Evolutionary conservation across 2,888 invertebrate genomes (phyloP).

Genomic region (Adela reaumurella): DNA sequence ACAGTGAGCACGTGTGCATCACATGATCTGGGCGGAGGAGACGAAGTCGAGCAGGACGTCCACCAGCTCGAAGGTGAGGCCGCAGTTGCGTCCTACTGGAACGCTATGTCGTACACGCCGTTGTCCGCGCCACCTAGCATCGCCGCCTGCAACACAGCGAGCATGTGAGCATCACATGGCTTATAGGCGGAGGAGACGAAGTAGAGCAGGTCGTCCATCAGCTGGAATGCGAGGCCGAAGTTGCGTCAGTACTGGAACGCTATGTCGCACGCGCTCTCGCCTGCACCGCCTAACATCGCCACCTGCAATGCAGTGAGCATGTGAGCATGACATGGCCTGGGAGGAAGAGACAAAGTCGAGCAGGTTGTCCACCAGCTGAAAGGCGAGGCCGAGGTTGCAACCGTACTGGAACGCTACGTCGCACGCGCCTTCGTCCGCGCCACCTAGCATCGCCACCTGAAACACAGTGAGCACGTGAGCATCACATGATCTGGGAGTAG

Average conservation of each 20-base stretch:
- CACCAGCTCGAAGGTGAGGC: too few relatives aligned
- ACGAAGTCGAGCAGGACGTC: constrained; percentile 14
- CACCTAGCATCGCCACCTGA: constrained; percentile 82
- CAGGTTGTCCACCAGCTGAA: constrained; percentile 95
- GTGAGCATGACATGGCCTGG: constrained; percentile 83
- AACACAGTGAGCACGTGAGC: not conserved
- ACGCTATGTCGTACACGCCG: constrained; percentile 78
- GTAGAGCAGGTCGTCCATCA: constrained; percentile 96
- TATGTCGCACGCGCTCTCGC: constrained; percentile 75
- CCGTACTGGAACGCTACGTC: constrained; percentile 95
- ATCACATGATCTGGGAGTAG: constrained; percentile 74
- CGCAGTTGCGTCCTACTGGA: constrained; percentile 95
- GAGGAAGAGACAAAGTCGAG: constrained; percentile 94
- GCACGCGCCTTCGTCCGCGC: constrained; percentile 75
- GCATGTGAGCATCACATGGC: constrained; percentile 54
- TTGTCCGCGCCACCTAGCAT: constrained; percentile 82
- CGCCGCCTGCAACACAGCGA: constrained; percentile 66
- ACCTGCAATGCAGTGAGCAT: too few relatives aligned
- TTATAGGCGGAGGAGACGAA: constrained; percentile 89
- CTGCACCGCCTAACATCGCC: constrained; percentile 78
- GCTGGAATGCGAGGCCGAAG: constrained; percentile 95
- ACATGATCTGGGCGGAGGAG: too few relatives aligned
- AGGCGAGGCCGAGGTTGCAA: constrained; percentile 91
- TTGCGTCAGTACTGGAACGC: constrained; percentile 96
- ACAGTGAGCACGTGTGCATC: too few relatives aligned